These are phyloP conservation scores for Zhuqinia jingwanae DNA, from an alignment of 2,888 invertebrate genomes.

Conservation along the genomic window DNA sequence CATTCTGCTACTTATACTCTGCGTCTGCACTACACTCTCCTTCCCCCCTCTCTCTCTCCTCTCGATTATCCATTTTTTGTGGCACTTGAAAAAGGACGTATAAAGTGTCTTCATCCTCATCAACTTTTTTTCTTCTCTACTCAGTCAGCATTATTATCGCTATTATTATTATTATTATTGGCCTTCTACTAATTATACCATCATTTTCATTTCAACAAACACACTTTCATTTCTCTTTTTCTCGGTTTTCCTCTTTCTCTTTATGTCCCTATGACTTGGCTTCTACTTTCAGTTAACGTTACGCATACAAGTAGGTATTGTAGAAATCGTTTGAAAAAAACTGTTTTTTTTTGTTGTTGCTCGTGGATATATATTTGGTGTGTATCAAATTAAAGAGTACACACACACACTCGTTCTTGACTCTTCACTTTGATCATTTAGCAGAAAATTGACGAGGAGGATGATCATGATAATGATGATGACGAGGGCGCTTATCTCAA, in stretches of 20 bases:
- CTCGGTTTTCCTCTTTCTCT: background rate
- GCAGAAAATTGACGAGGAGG: slow-evolving; percentile 22
- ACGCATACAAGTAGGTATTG: no score
- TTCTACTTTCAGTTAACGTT: no score
- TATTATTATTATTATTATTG: slow-evolving; percentile 16
- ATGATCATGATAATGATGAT: background rate
- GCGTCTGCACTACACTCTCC: background rate
- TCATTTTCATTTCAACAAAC: background rate
- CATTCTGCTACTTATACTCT: background rate
- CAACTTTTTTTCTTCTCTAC: background rate
- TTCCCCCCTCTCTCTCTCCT: background rate
- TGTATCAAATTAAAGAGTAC: slow-evolving; percentile 21
- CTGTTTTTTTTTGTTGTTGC: background rate
- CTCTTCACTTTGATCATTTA: slow-evolving; percentile 31
- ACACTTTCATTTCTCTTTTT: background rate
- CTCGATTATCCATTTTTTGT: background rate
- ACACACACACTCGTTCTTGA: background rate
- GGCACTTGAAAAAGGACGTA: no score
- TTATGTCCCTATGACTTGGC: no score
- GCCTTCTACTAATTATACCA: background rate
- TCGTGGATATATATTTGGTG: no score
- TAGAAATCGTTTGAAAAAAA: background rate
- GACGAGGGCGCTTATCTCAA: slow-evolving; percentile 1
- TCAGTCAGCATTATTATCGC: background rate
- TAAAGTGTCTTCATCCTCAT: slow-evolving; percentile 6